Evolutionary conservation across 2,113 vertebrate species (phyloP).

Genomic region (Theristicus caerulescens): DNA sequence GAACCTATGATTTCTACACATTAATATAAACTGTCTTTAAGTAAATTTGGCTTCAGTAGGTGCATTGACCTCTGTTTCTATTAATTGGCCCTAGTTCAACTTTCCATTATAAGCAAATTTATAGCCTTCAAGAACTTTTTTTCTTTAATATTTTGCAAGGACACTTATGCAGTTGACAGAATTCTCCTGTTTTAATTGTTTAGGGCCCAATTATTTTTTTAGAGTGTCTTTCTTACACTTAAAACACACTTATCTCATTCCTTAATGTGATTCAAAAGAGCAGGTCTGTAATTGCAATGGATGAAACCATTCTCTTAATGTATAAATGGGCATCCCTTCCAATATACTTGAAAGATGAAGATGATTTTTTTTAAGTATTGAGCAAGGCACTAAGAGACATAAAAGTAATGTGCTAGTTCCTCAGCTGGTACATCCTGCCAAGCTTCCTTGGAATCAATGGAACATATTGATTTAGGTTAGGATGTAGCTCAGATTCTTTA

Average conservation of each 20-base stretch:
- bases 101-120: constrained; percentile 82
- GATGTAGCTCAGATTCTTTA: constrained; percentile 13
- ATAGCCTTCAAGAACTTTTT: constrained; percentile 63
- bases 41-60: constrained; percentile 75
- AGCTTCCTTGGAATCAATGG: constrained; percentile 38
- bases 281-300: constrained; percentile 21
- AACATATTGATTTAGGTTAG: constrained; percentile 18
- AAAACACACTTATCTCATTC: constrained; percentile 8
- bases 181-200: constrained; percentile 12
- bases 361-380: not conserved
- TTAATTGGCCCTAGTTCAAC: constrained; percentile 79
- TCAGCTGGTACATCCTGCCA: constrained; percentile 10
- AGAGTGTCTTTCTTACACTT: constrained; percentile 3
- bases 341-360: not conserved
- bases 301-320: constrained; percentile 26
- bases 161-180: constrained; percentile 50
- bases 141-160: constrained; percentile 54
- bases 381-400: constrained; percentile 23
- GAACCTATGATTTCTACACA: constrained; percentile 60
- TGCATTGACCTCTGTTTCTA: constrained; percentile 75
- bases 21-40: constrained; percentile 75
- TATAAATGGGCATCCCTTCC: constrained; percentile 17
- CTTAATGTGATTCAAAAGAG: constrained; percentile 5
- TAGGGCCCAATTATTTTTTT: constrained; percentile 44
- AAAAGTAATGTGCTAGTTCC: constrained; percentile 46